A percentile compares a stretch with the other conserved stretches of the same genome.
Evolutionary conservation across 2,888 invertebrate species (phyloP).

Genomic region (Leptopilina syphax): DNA sequence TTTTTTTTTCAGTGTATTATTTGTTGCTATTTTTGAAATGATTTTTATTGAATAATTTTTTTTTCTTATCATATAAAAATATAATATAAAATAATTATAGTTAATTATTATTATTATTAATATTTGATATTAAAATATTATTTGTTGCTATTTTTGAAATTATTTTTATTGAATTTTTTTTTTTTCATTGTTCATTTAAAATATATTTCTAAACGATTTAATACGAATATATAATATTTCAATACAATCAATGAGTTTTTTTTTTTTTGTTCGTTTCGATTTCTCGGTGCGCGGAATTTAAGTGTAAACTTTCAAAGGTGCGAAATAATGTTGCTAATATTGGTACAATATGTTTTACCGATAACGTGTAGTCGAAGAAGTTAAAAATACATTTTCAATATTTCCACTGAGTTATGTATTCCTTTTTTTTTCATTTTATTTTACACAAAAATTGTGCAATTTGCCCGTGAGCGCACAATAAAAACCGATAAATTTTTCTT

Average conservation of each 20-base stretch:
- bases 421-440: neutral
- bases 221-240: neutral
- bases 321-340: conserved; percentile 16
- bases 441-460: neutral
- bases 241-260: neutral
- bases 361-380: conserved; percentile 5
- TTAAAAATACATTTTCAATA: conserved; percentile 18
- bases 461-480: neutral
- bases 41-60: too few species aligned
- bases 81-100: too few species aligned
- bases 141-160: too few species aligned
- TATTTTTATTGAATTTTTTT: too few species aligned
- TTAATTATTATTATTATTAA: too few species aligned
- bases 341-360: conserved; percentile 3
- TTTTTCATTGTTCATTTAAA: too few species aligned
- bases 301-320: conserved; percentile 19
- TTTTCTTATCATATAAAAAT: too few species aligned
- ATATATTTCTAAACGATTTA: neutral
- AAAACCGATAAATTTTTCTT: neutral
- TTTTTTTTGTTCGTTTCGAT: neutral
- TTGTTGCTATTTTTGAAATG: too few species aligned
- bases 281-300: neutral
- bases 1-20: too few species aligned
- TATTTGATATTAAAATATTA: too few species aligned
- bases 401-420: conserved; percentile 4